phyloP scores from a whole-genome alignment of 2,113 vertebrate species.

The Pitta sordida region DNA sequence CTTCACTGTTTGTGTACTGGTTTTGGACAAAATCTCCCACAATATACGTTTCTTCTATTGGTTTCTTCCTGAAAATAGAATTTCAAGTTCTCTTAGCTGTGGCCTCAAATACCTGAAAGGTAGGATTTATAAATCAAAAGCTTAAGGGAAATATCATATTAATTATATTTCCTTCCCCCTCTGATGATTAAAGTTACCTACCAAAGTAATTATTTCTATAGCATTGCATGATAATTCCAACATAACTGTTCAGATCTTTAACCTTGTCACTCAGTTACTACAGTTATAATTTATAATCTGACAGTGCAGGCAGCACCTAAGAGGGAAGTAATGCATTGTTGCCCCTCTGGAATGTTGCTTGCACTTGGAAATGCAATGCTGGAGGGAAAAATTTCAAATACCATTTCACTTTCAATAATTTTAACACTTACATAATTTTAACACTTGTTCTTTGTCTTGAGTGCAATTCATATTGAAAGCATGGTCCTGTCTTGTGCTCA shows the following conservation, averaged over 20 bases:
- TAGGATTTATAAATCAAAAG: neutral
- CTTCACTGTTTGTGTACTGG: neutral
- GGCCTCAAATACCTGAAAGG: neutral
- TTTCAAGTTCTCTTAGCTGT: neutral
- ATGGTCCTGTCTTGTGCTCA: neutral
- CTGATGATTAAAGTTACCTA: neutral
- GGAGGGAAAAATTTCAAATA: neutral
- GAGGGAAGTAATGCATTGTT: neutral
- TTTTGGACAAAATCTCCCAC: neutral
- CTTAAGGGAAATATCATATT: neutral
- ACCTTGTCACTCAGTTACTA: neutral
- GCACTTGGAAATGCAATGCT: neutral
- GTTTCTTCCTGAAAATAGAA: neutral
- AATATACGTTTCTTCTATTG: neutral
- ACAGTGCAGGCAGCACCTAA: neutral
- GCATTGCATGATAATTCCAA: neutral
- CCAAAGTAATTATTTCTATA: neutral
- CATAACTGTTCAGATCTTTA: neutral
- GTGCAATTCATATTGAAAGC: neutral
- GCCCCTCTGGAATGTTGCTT: neutral
- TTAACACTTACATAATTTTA: neutral
- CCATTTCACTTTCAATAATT: neutral
- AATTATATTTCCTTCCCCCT: neutral
- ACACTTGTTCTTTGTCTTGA: neutral
- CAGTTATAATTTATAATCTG: accelerated